Conservation (phyloP, 1,140 invertebrate species). For the Laodelphax striatellus region DNA sequence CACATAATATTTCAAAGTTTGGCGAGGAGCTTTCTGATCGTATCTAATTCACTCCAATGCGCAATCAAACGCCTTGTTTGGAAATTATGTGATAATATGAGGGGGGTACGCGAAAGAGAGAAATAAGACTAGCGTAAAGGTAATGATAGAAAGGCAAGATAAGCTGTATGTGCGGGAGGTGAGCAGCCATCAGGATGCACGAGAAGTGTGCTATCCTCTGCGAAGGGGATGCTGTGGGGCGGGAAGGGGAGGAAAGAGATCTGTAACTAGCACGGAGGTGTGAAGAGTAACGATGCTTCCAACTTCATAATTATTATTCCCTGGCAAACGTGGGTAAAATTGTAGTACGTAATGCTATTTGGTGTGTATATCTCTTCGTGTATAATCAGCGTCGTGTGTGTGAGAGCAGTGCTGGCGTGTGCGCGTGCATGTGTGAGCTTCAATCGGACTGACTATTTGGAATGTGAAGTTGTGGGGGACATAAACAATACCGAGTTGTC, state of each 20-base stretch:
- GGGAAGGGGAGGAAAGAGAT: neutral
- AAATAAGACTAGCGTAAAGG: neutral
- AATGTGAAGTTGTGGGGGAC: neutral
- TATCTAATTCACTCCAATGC: too few relatives aligned
- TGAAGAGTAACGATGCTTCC: neutral
- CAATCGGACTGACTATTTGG: slow-evolving; percentile 1
- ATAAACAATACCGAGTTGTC: slow-evolving; percentile 3
- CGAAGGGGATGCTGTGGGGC: neutral
- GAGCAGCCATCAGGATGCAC: neutral
- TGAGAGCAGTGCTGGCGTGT: neutral
- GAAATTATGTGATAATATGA: neutral
- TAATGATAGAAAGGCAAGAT: neutral
- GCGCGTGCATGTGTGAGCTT: neutral
- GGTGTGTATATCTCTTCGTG: neutral
- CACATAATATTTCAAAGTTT: too few relatives aligned
- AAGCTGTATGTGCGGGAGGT: neutral
- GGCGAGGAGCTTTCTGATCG: too few relatives aligned
- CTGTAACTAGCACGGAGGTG: neutral
- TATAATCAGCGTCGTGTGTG: neutral
- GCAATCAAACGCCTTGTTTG: neutral
- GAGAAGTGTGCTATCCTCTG: neutral
- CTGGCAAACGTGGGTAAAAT: too few relatives aligned
- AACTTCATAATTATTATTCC: neutral
- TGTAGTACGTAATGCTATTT: neutral
- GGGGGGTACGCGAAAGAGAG: neutral